Conservation (phyloP, 1,140 invertebrate species). For the Triops longicaudatus region DNA sequence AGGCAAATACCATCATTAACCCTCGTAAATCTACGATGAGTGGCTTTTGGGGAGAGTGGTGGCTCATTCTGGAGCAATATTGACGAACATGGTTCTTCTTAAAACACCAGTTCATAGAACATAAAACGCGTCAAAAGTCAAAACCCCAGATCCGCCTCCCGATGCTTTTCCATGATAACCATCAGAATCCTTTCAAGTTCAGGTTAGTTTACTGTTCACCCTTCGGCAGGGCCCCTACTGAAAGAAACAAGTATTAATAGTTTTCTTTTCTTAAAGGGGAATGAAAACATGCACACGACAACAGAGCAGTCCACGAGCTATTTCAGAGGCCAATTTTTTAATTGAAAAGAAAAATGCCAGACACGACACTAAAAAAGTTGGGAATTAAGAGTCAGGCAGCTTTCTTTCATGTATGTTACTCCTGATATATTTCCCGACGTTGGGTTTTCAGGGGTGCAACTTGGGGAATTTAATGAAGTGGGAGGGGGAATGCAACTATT, state of each 20-base stretch:
- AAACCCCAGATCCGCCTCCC: neutral
- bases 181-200: neutral
- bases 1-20: neutral
- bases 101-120: neutral
- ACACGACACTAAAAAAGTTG: neutral
- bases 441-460: neutral
- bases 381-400: neutral
- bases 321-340: neutral
- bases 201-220: neutral
- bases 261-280: neutral
- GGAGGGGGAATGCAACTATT: neutral
- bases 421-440: neutral
- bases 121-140: slow-evolving; percentile 1
- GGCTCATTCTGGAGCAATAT: neutral
- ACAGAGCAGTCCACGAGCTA: neutral
- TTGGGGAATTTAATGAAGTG: neutral
- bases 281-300: neutral
- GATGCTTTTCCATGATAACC: neutral
- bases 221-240: neutral
- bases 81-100: neutral
- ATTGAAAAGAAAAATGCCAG: neutral
- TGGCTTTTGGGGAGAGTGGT: neutral
- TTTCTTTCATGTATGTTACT: neutral
- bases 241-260: neutral
- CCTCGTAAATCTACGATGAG: neutral